Evolutionary conservation across 2,797 vertebrate genomes (phyloP), one percentile per base, ranked within the genome.

Genomic region (Cryptoblepharus egeriae): DNA sequence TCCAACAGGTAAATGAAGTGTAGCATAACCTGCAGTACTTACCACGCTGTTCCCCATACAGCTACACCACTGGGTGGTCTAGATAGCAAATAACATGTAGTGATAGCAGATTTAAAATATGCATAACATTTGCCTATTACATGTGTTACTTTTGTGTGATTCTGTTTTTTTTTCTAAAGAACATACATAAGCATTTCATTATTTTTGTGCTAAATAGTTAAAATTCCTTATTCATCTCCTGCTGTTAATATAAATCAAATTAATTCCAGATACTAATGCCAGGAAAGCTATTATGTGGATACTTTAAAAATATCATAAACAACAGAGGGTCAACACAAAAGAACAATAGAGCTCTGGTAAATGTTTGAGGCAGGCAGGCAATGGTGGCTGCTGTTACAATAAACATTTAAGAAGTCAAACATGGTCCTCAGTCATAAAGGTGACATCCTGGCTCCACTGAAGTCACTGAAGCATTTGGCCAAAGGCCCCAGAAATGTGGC

Each of bases 201-300:
- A 15, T 79, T 65, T 70, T 67, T 75, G 39, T 70, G 80, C 83
- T 85, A 85, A 58, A 39, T 65, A 74, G 24, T 86, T 89, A 28
- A 83, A 89, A 81, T 37, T 77, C 81, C 45, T 64, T 83, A 84
- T 83, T 87, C 77, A 91, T 77, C 86, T 90, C 88, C 88, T 86
- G 80, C 87, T 90, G 76, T 73, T 65, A 86, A 30, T 76, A 84
- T 85, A 90, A 93, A 92, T 90, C 83, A 90, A 90, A 87, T 30
- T 75, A 91, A 92, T 90, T 87, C 80, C 85, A 91, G 85, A 89
- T 73, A 89, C 80, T 86, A 65, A 90, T 75, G 80, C 81, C 86
- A 1, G 91, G 91, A 92, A 93, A 93, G 89, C 85, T 81, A 91
- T 93, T 92, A 91, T 83, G 55, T 49, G 26, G 88, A 86, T 83